These are phyloP conservation scores for Ctena decussata DNA, from an alignment of 2,888 invertebrate genomes.

Conservation along the genomic window DNA sequence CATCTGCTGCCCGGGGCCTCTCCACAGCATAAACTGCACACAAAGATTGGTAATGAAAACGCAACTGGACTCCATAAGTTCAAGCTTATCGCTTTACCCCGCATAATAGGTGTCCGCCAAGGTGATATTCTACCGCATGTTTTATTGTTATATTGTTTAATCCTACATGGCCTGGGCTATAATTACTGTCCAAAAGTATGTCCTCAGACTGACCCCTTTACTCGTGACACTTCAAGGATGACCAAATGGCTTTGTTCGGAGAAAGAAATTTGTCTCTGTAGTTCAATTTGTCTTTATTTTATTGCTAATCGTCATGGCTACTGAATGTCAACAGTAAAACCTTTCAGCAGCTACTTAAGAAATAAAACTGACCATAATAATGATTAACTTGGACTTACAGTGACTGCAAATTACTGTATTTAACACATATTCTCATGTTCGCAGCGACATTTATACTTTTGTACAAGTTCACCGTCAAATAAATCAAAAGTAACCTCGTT, in stretches of 20 bases:
- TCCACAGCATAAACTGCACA: background rate
- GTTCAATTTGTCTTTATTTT: conserved; percentile 9
- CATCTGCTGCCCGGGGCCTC: background rate
- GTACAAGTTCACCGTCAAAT: background rate
- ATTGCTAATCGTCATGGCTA: conserved; percentile 7
- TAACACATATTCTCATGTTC: background rate
- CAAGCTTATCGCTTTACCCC: background rate
- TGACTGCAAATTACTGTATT: conserved; percentile 1
- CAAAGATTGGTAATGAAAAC: background rate
- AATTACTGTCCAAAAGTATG: background rate
- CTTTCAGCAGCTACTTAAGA: background rate
- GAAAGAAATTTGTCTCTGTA: background rate
- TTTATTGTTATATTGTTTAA: conserved; percentile 17
- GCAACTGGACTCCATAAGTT: background rate
- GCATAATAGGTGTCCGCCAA: background rate
- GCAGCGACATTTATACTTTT: background rate
- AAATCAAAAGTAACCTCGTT: background rate
- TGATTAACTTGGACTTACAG: background rate
- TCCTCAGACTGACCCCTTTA: conserved; percentile 8
- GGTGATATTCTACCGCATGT: conserved; percentile 2
- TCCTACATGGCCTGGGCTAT: background rate
- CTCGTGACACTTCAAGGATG: background rate
- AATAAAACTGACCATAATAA: conserved; percentile 9
- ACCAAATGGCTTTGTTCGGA: background rate
- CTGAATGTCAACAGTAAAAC: background rate